Base-by-base conservation (phyloP, 2,797 vertebrate genomes). In the Leptatherina wallacei region DNA sequence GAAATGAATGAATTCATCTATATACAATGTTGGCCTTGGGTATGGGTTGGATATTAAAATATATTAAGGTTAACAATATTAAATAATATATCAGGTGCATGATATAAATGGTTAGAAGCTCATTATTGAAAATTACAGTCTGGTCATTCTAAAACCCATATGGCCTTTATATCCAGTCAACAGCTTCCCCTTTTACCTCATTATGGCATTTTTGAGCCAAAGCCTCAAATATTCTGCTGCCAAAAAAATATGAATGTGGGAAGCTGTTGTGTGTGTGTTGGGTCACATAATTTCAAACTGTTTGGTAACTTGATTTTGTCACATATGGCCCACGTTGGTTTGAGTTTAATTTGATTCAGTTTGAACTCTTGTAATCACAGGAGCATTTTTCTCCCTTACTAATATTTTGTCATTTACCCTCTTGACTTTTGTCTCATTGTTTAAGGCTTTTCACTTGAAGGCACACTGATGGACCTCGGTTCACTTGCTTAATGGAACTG, bases 341-440 rank as follows among this genome's bases (percentile, higher is more conserved):
- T 83, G 58, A 49, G 30, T 78, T 80, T 75, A 57, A 84, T 85
- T 80, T 80, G 59, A 87, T 81, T 84, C 69, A 82, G 78, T 56
- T 44, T 74, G 51, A 49, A 64, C 13, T 6, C 35, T 62, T 74
- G 36, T 61, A 68, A 75, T 74, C 44, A 65, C 56, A 47, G 55
- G 24, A 20, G 11, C n/a, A 56, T 75, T 55, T 75, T 57, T 60
- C 61, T 67, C 61, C 27, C 22, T 57, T 4, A 20, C 6, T 5
- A 16, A 12, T 51, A 35, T 22, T 49, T 60, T 58, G n/a, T 18
- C 5, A 11, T 54, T 27, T 29, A 40, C n/a, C n/a, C 12, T 30
- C 35, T 66, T 30, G 27, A 22, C 14, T 0, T 33, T 27, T 59
- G 20, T 61, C 58, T 66, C 6, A 12, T 6, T 33, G 12, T 42